These are phyloP conservation scores for Zaprionus taronus DNA, from an alignment of 1,140 invertebrate species.

Conservation along the genomic window DNA sequence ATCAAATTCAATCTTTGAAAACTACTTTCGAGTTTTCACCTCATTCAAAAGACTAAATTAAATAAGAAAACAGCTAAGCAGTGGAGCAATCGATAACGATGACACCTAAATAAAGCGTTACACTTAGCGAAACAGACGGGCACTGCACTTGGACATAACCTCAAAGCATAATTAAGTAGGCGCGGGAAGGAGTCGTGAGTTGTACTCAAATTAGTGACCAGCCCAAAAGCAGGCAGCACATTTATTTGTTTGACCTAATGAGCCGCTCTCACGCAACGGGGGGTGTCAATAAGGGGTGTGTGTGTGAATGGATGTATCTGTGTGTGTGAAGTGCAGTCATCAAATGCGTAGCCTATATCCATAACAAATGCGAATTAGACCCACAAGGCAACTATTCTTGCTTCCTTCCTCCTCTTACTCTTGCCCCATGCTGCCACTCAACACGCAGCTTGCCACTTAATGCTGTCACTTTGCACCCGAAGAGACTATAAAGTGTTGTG, in stretches of 20 bases:
- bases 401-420: background rate
- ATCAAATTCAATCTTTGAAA: too few relatives aligned
- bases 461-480: background rate
- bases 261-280: slow-evolving; percentile 27
- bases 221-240: slow-evolving; percentile 43
- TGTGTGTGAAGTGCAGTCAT: slow-evolving; percentile 9
- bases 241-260: slow-evolving; percentile 21
- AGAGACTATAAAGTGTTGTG: slow-evolving; percentile 13
- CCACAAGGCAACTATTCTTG: background rate
- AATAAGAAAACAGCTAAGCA: background rate
- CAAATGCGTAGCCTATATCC: slow-evolving; percentile 8
- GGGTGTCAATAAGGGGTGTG: background rate
- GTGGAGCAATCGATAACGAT: slow-evolving; percentile 13
- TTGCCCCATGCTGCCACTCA: slow-evolving; percentile 5
- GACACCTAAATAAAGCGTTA: slow-evolving; percentile 7
- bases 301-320: background rate
- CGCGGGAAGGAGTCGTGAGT: background rate
- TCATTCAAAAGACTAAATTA: too few relatives aligned
- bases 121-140: background rate
- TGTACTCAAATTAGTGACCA: slow-evolving; percentile 26
- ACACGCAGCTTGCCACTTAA: slow-evolving; percentile 20
- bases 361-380: slow-evolving; percentile 19
- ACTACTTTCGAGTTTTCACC: too few relatives aligned
- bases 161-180: slow-evolving; percentile 20
- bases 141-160: slow-evolving; percentile 22